Percentiles rank a stretch among this genome's conserved stretches.
These are phyloP conservation scores for Desoria tigrina DNA, from an alignment of 2,888 invertebrate genomes.

Conservation along the genomic window DNA sequence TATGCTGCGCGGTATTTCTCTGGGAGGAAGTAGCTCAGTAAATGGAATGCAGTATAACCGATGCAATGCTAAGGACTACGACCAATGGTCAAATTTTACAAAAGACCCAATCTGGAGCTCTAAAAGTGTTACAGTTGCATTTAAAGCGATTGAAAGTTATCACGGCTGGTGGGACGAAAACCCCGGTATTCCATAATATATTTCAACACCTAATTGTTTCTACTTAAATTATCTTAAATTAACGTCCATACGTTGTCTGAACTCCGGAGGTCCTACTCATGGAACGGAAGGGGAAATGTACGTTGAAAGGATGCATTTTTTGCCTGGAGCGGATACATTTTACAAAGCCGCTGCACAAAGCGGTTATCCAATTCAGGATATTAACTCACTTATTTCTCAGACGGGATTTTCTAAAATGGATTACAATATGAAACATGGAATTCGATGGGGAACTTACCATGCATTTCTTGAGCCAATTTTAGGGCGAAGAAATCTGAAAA, in stretches of 20 bases:
- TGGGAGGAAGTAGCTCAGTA: slow-evolving; percentile 38
- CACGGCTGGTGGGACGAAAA: slow-evolving; percentile 32
- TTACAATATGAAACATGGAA: slow-evolving; percentile 36
- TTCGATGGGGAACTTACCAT: slow-evolving; percentile 35
- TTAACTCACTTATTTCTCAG: slow-evolving; percentile 17
- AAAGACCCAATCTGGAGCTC: slow-evolving; percentile 32
- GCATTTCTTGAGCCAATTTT: slow-evolving; percentile 28
- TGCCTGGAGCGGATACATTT: slow-evolving; percentile 27
- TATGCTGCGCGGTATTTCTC: slow-evolving; percentile 29
- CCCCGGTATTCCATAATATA: too few species aligned
- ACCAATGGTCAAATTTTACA: slow-evolving; percentile 40
- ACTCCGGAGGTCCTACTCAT: slow-evolving; percentile 22
- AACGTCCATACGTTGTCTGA: too few species aligned
- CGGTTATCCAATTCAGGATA: slow-evolving; percentile 24
- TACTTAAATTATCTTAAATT: too few species aligned
- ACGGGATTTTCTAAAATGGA: slow-evolving; percentile 36
- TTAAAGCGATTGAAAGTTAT: slow-evolving; percentile 33
- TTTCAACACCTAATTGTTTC: too few species aligned
- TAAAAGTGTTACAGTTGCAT: slow-evolving; percentile 23
- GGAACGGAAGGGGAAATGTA: slow-evolving; percentile 33
- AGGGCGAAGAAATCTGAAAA: slow-evolving; percentile 11
- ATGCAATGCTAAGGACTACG: slow-evolving; percentile 36
- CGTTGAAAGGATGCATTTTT: slow-evolving; percentile 32
- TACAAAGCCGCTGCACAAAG: slow-evolving; percentile 28
- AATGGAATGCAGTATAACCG: slow-evolving; percentile 38